These are phyloP conservation scores for Oreotrochilus melanogaster DNA, from an alignment of 2,113 vertebrate genomes.

Conservation along the genomic window DNA sequence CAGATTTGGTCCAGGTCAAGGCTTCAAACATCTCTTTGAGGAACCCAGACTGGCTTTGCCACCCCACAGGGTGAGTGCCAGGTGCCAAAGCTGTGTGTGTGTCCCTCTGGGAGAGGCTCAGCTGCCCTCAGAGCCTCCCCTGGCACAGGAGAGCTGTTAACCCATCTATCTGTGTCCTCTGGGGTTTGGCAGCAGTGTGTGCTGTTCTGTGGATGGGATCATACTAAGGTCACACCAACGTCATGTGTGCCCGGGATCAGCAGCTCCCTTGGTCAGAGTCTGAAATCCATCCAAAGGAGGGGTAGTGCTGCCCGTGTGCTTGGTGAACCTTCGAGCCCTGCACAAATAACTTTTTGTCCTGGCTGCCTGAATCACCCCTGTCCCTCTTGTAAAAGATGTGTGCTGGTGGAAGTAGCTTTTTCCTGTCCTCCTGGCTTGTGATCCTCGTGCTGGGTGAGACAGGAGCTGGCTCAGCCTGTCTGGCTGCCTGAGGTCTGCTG, in stretches of 20 bases:
- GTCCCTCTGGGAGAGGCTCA: not conserved
- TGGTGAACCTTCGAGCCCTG: not conserved
- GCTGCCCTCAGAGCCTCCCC: not conserved
- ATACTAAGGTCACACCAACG: not conserved
- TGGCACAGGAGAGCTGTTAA: not conserved
- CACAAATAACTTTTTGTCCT: slow-evolving; percentile 6
- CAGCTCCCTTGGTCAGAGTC: not conserved
- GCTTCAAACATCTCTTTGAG: not conserved
- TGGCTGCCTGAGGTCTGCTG: not conserved
- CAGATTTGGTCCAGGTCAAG: not conserved
- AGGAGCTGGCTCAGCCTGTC: fast-evolving
- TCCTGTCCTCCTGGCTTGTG: not conserved
- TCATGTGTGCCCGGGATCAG: not conserved
- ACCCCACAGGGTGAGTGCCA: fast-evolving
- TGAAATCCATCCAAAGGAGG: not conserved
- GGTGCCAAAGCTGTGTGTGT: fast-evolving
- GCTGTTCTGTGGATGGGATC: not conserved
- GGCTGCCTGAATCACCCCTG: not conserved
- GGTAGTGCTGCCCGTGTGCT: not conserved
- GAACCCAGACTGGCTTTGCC: not conserved
- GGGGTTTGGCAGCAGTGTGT: not conserved
- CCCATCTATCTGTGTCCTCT: not conserved
- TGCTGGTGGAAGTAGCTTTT: not conserved
- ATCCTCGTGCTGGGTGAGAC: fast-evolving
- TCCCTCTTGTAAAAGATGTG: not conserved